phyloP scores from a whole-genome alignment of 2,797 vertebrate species.

The Acropternis orthonyx region DNA sequence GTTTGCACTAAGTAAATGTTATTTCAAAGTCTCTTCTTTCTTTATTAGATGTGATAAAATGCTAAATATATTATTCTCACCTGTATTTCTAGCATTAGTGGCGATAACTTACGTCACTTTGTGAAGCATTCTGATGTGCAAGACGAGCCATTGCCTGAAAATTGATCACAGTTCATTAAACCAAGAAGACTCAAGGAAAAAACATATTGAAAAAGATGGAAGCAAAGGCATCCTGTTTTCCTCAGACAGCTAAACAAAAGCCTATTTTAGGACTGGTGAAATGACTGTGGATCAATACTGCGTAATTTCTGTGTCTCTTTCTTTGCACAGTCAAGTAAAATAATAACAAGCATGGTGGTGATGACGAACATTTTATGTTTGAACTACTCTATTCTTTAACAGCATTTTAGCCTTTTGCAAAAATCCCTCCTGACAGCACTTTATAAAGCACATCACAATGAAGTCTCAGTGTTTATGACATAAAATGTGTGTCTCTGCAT shows the following conservation, averaged over 20 bases:
- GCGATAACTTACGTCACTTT: neutral
- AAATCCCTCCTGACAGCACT: neutral
- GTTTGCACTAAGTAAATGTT: neutral
- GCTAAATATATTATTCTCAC: neutral
- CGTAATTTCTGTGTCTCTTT: neutral
- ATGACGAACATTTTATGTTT: neutral
- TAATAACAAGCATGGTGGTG: neutral
- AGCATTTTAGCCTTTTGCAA: neutral
- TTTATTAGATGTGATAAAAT: neutral
- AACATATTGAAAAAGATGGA: neutral
- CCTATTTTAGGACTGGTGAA: neutral
- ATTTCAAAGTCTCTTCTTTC: neutral
- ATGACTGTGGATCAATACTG: neutral
- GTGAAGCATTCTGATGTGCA: neutral
- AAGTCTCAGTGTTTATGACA: neutral
- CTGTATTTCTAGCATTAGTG: neutral
- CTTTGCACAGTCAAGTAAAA: neutral
- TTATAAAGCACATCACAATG: neutral
- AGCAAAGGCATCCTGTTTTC: neutral
- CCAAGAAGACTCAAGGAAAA: neutral
- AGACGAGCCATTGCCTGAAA: conserved; percentile 2
- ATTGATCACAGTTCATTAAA: neutral
- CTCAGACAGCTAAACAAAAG: neutral
- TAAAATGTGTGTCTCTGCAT: rapidly evolving
- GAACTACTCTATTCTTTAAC: neutral